Percentiles rank a stretch among this genome's conserved stretches.
Evolutionary conservation across 2,113 vertebrate species (phyloP).

Genomic region (human): DNA sequence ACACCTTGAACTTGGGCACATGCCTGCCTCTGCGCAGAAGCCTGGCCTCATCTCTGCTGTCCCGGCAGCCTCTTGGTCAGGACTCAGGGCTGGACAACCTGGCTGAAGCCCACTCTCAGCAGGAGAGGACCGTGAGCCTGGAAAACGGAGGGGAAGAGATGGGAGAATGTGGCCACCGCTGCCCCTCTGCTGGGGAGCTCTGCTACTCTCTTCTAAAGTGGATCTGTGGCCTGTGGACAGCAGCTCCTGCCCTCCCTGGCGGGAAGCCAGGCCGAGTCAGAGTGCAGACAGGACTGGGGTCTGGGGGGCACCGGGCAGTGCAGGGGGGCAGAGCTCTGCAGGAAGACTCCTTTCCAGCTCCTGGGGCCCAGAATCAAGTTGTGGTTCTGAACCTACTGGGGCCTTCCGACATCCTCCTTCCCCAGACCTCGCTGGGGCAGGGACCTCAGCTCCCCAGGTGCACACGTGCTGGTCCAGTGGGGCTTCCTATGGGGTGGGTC

Average conservation of each 20-base stretch:
- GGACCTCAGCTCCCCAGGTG: background rate
- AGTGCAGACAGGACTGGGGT: background rate
- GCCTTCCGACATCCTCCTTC: background rate
- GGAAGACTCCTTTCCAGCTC: background rate
- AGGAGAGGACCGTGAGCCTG: background rate
- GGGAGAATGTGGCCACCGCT: background rate
- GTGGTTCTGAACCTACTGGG: background rate
- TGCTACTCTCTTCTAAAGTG: background rate
- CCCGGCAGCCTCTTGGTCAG: background rate
- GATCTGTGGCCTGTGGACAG: background rate
- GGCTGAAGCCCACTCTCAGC: too few species aligned
- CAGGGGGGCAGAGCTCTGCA: background rate
- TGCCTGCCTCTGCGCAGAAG: too few species aligned
- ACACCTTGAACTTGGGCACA: too few species aligned
- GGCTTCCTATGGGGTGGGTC: background rate
- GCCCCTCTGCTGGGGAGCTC: background rate
- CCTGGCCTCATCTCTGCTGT: too few species aligned
- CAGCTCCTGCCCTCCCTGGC: background rate
- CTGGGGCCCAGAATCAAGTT: background rate
- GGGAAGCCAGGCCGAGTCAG: background rate
- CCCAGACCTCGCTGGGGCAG: background rate
- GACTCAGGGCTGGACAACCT: background rate
- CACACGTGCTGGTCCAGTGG: fast-evolving
- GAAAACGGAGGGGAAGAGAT: background rate
- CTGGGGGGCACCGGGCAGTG: background rate